Evolutionary conservation across 2,113 vertebrate species (phyloP).

Genomic region (Nymphicus hollandicus): DNA sequence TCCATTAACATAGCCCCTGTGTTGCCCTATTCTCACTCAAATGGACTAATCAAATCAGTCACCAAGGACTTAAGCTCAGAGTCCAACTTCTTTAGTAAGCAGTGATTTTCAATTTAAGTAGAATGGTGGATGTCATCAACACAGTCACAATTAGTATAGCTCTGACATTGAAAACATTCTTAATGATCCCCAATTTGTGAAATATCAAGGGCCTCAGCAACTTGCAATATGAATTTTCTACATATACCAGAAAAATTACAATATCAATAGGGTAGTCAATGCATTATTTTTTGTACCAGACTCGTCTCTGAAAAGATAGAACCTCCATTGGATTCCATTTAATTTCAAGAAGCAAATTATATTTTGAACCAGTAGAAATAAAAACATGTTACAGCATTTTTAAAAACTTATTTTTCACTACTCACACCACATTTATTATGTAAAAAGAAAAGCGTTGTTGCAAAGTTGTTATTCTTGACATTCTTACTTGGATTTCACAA

Average conservation of each 20-base stretch:
- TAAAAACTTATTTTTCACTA: constrained; percentile 7
- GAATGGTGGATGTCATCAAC: constrained; percentile 71
- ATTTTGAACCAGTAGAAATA: constrained; percentile 37
- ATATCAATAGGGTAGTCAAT: constrained; percentile 39
- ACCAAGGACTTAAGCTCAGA: constrained; percentile 73
- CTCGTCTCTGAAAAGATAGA: constrained; percentile 16
- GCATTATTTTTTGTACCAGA: constrained; percentile 10
- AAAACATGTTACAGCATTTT: background rate
- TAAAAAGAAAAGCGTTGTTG: constrained; percentile 40
- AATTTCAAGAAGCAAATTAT: constrained; percentile 41
- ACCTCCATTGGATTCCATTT: constrained; percentile 20
- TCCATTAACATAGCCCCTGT: constrained; percentile 85
- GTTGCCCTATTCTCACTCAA: constrained; percentile 82
- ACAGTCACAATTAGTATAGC: constrained; percentile 62
- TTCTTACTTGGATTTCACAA: constrained; percentile 24
- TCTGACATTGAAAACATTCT: constrained; percentile 48
- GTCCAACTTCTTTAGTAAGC: constrained; percentile 72
- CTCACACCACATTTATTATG: constrained; percentile 14
- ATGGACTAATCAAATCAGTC: constrained; percentile 86
- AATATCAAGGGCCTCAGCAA: constrained; percentile 40
- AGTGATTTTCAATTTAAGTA: constrained; percentile 60
- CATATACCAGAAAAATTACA: constrained; percentile 57
- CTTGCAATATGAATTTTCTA: constrained; percentile 51
- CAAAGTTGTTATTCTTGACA: constrained; percentile 49
- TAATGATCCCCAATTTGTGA: constrained; percentile 63